A percentile compares a stretch with the other conserved stretches of the same genome.
Conservation (phyloP, 2,113 vertebrate species). For the Pao palembangensis region DNA sequence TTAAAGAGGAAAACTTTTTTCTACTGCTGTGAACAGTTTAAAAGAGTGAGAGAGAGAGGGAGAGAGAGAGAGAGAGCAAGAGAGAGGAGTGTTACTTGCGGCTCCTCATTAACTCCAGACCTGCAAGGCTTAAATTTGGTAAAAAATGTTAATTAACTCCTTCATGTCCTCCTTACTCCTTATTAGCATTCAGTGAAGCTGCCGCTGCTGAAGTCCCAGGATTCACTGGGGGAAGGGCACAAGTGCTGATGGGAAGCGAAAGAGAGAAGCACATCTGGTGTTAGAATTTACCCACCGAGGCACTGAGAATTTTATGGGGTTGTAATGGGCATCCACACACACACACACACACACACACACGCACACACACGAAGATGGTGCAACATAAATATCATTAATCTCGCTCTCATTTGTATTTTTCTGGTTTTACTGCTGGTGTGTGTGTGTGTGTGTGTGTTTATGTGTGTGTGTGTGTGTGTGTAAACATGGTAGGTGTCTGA, state of each 20-base stretch:
- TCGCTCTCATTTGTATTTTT: too few species aligned
- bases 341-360: neutral
- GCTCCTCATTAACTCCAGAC: constrained; percentile 16
- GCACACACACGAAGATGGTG: constrained; percentile 14
- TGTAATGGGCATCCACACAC: constrained; percentile 23
- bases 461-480: neutral
- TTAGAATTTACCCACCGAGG: constrained; percentile 57
- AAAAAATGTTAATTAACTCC: constrained; percentile 47
- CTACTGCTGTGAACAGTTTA: constrained; percentile 18
- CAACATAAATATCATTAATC: constrained; percentile 29
- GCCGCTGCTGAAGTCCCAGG: constrained; percentile 40
- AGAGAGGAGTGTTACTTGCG: neutral
- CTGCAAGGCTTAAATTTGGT: neutral
- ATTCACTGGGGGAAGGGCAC: constrained; percentile 47
- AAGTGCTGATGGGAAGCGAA: constrained; percentile 38
- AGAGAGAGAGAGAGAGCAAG: neutral
- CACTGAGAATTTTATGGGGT: constrained; percentile 51
- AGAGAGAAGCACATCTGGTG: constrained; percentile 57
- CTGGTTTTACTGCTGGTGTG: neutral
- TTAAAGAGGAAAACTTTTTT: constrained; percentile 13
- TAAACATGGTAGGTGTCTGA: constrained; percentile 16
- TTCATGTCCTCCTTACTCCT: constrained; percentile 42
- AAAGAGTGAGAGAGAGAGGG: neutral
- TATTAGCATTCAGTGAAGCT: constrained; percentile 48
- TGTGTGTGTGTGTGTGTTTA: neutral